These are phyloP conservation scores for Oryzias melastigma DNA, from an alignment of 2,113 vertebrate genomes.

Conservation along the genomic window DNA sequence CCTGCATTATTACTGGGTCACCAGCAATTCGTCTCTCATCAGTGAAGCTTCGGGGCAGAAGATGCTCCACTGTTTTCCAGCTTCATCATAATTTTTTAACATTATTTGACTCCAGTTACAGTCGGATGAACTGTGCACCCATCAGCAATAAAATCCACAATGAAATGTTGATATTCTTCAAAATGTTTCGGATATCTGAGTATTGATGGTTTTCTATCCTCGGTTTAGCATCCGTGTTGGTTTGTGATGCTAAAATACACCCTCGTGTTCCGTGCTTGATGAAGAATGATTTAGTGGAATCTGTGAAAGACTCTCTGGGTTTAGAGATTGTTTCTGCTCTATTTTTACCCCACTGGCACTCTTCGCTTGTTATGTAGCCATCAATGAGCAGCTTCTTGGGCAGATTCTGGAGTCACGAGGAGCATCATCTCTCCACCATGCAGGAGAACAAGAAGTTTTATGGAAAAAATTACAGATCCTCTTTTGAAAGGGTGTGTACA, in stretches of 20 bases:
- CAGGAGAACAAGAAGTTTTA: too few relatives aligned
- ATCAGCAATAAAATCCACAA: too few relatives aligned
- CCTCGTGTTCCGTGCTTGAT: not conserved
- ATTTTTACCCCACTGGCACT: not conserved
- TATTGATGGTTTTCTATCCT: not conserved
- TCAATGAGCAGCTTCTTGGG: not conserved
- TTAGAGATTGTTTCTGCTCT: not conserved
- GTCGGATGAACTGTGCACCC: too few relatives aligned
- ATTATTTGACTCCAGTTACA: not conserved
- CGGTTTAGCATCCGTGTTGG: not conserved
- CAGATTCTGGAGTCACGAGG: too few relatives aligned
- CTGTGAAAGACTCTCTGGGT: not conserved
- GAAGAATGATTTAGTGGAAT: not conserved
- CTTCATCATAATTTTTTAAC: slow-evolving; percentile 24
- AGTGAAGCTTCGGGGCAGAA: slow-evolving; percentile 38
- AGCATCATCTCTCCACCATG: too few relatives aligned
- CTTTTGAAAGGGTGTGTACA: too few relatives aligned
- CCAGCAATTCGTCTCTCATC: slow-evolving; percentile 36
- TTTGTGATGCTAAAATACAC: slow-evolving; percentile 7
- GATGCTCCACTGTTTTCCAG: slow-evolving; percentile 43
- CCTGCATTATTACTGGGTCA: slow-evolving; percentile 29
- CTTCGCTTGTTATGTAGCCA: not conserved
- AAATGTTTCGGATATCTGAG: too few relatives aligned
- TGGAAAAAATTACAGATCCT: too few relatives aligned
- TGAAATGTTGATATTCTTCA: too few relatives aligned